These are phyloP conservation scores for Tragelaphus strepsiceros DNA, from an alignment of 2,113 vertebrate species.

Conservation along the genomic window DNA sequence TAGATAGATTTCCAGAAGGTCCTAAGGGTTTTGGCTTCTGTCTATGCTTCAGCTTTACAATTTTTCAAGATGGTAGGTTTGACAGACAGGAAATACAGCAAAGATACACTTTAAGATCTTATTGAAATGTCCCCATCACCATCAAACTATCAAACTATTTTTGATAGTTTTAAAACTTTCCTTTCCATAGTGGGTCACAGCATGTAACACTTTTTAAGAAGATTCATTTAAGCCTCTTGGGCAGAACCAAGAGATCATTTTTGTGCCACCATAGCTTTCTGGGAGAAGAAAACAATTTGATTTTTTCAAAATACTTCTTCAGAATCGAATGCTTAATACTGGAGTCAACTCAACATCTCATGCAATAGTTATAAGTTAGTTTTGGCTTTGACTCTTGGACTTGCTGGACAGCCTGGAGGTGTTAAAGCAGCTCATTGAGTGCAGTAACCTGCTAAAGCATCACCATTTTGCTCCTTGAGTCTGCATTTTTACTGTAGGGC, in stretches of 20 bases:
- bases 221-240: neutral
- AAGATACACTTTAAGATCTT: neutral
- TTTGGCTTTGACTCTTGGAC: conserved; percentile 32
- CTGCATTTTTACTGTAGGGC: neutral
- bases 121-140: neutral
- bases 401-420: conserved; percentile 4
- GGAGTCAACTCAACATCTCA: conserved; percentile 25
- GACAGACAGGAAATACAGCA: neutral
- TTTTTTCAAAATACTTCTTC: neutral
- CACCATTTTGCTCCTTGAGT: conserved; percentile 34
- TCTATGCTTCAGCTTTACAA: neutral
- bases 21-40: neutral
- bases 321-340: conserved; percentile 33
- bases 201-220: neutral
- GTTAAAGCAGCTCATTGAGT: conserved; percentile 43
- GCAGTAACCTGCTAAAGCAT: conserved; percentile 29
- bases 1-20: neutral
- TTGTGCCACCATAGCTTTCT: neutral
- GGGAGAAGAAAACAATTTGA: neutral
- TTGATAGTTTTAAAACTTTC: neutral
- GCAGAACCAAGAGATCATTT: neutral
- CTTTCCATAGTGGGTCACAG: neutral
- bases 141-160: neutral
- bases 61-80: neutral
- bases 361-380: conserved; percentile 28